These are phyloP conservation scores for Myopa testacea DNA, from an alignment of 2,888 invertebrate genomes.

Conservation along the genomic window DNA sequence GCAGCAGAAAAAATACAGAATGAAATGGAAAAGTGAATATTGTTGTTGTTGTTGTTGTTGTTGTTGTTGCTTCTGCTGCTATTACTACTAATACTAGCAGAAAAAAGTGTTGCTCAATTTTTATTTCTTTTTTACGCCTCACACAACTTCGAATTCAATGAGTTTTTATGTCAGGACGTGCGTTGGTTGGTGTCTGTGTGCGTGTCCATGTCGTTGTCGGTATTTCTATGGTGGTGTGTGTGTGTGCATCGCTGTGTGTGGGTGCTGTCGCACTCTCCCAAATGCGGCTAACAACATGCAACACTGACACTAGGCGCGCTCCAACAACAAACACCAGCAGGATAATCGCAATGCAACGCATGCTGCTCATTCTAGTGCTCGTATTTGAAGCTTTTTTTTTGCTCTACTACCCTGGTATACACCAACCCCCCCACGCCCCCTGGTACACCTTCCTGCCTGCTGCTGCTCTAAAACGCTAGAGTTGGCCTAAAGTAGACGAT, in stretches of 20 bases:
- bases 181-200: conserved; percentile 33
- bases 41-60: conserved; percentile 44
- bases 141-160: conserved; percentile 31
- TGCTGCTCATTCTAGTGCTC: conserved; percentile 11
- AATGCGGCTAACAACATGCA: conserved; percentile 28
- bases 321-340: not conserved
- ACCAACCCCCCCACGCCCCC: not conserved
- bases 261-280: conserved; percentile 20
- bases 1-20: conserved; percentile 15
- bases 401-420: too few relatives aligned
- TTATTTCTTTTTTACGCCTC: conserved; percentile 25
- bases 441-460: not conserved
- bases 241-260: conserved; percentile 41
- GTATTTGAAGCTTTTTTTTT: not conserved
- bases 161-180: conserved; percentile 46
- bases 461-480: not conserved
- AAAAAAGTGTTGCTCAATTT: conserved; percentile 15
- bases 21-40: conserved; percentile 40
- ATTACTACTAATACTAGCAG: conserved; percentile 24
- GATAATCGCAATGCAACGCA: conserved; percentile 9
- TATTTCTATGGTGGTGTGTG: conserved; percentile 48
- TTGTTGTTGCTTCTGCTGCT: conserved; percentile 26
- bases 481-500: not conserved
- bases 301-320: conserved; percentile 20
- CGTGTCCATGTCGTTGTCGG: conserved; percentile 49